phyloP scores from a whole-genome alignment of 2,797 vertebrate genomes.

The Artibeus lituratus region DNA sequence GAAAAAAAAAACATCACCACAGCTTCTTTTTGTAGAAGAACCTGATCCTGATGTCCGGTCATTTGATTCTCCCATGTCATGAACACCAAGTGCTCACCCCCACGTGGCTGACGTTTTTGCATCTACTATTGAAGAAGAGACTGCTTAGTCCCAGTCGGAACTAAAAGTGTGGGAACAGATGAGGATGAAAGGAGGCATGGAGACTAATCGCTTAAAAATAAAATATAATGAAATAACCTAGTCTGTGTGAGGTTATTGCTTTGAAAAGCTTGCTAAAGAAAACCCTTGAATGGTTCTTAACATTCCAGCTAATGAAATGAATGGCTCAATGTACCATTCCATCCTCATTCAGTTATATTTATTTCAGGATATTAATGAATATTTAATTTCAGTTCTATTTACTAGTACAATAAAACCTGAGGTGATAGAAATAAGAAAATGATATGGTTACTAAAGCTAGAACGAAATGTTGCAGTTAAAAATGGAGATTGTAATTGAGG shows the following conservation, averaged over 20 bases:
- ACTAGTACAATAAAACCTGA: slow-evolving; percentile 54
- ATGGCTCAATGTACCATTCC: not conserved
- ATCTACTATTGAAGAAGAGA: not conserved
- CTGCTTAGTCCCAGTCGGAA: slow-evolving; percentile 27
- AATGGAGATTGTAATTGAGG: not conserved
- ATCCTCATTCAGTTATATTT: slow-evolving; percentile 51
- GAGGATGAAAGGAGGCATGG: not conserved
- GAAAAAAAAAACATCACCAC: not conserved
- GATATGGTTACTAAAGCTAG: slow-evolving; percentile 48
- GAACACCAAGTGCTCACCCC: slow-evolving; percentile 17
- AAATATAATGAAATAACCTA: slow-evolving; percentile 2
- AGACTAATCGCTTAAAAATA: slow-evolving; percentile 15
- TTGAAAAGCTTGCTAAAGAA: not conserved
- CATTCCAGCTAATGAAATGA: not conserved
- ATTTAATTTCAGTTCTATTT: slow-evolving; percentile 70
- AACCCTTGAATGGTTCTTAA: not conserved
- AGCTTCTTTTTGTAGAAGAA: slow-evolving; percentile 25
- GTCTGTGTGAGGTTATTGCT: not conserved
- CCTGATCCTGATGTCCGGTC: not conserved
- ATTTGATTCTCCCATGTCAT: not conserved
- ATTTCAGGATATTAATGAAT: slow-evolving; percentile 69
- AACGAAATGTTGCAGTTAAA: slow-evolving; percentile 16
- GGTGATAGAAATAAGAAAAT: slow-evolving; percentile 66
- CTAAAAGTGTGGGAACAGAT: not conserved
- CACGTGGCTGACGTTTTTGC: slow-evolving; percentile 39